These are phyloP conservation scores for Turritopsis rubra DNA, from an alignment of 30 jellyfish, hydroid and myxozoan species.

Conservation along the genomic window DNA sequence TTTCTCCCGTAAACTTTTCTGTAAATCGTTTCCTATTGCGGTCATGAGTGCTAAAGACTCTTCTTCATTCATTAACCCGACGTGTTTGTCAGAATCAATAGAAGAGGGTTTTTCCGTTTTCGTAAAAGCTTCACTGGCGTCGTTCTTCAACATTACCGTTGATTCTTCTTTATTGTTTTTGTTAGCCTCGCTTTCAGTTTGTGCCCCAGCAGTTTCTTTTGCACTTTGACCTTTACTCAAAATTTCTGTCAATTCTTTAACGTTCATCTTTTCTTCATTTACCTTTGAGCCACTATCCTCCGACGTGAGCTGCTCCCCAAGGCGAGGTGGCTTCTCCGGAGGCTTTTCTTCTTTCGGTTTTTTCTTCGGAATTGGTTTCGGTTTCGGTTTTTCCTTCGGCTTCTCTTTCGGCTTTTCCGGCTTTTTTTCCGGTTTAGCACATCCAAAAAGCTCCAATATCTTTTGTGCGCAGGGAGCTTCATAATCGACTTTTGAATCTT, in stretches of 20 bases:
- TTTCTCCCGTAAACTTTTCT: conserved; percentile 18
- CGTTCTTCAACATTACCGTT: not conserved
- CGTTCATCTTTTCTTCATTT: not conserved
- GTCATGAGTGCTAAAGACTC: conserved; percentile 40
- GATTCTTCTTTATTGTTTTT: not conserved
- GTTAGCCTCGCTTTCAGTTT: not conserved
- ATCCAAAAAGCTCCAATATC: conserved; percentile 62
- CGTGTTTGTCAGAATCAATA: not conserved
- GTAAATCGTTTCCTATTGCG: conserved; percentile 34
- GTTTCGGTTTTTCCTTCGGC: conserved; percentile 21
- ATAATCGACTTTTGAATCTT: conserved; percentile 38
- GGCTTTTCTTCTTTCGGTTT: conserved; percentile 7
- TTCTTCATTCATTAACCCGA: conserved; percentile 20
- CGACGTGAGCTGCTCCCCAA: not conserved
- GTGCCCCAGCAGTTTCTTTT: not conserved
- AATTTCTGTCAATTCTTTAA: not conserved
- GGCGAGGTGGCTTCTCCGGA: not conserved
- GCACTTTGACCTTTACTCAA: not conserved
- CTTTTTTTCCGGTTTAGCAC: conserved; percentile 45
- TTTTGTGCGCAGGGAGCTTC: conserved; percentile 87
- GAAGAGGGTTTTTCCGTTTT: not conserved
- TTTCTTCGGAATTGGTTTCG: conserved; percentile 18
- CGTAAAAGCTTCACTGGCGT: conserved; percentile 9
- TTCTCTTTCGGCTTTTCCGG: conserved; percentile 27
- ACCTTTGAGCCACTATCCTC: not conserved